A percentile compares a stretch with the other conserved stretches of the same genome.
phyloP scores from a whole-genome alignment of 2,888 invertebrate genomes.

The Heliothis peltigera region DNA sequence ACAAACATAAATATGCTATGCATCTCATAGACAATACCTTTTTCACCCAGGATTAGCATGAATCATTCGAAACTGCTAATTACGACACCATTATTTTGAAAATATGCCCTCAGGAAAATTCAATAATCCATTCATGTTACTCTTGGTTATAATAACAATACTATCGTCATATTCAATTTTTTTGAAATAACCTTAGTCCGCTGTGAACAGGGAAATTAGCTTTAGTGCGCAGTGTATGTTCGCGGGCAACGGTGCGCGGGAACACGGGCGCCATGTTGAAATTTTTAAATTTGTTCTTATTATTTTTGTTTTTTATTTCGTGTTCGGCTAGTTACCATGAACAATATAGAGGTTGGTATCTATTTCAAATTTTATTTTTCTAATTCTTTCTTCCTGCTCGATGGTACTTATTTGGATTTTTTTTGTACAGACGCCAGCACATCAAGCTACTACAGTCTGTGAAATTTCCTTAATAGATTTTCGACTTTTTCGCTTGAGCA shows the following conservation, averaged over 20 bases:
- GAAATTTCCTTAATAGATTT: no score
- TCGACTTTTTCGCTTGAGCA: no score
- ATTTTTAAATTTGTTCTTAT: constrained; percentile 43
- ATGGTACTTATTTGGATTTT: no score
- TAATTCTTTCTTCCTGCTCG: constrained; percentile 4
- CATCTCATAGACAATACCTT: neutral
- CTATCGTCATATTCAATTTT: constrained; percentile 20
- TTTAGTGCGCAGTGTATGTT: neutral
- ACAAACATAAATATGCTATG: neutral
- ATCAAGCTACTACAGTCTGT: no score
- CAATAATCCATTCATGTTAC: constrained; percentile 48
- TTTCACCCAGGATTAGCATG: constrained; percentile 1
- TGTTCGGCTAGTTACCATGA: constrained; percentile 79
- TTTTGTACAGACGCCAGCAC: no score
- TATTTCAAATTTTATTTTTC: neutral
- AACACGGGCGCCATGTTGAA: constrained; percentile 25
- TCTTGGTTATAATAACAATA: constrained; percentile 29
- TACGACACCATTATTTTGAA: constrained; percentile 49
- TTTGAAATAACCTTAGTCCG: constrained; percentile 3
- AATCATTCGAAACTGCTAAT: constrained; percentile 18
- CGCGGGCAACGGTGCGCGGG: neutral
- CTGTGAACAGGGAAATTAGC: no score
- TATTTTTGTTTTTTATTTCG: constrained; percentile 51
- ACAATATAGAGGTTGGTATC: constrained; percentile 79
- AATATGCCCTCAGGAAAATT: constrained; percentile 40